A percentile compares a stretch with the other conserved stretches of the same genome.
Conservation (phyloP, 2,113 vertebrate species). For the Paramisgurnus dabryanus region DNA sequence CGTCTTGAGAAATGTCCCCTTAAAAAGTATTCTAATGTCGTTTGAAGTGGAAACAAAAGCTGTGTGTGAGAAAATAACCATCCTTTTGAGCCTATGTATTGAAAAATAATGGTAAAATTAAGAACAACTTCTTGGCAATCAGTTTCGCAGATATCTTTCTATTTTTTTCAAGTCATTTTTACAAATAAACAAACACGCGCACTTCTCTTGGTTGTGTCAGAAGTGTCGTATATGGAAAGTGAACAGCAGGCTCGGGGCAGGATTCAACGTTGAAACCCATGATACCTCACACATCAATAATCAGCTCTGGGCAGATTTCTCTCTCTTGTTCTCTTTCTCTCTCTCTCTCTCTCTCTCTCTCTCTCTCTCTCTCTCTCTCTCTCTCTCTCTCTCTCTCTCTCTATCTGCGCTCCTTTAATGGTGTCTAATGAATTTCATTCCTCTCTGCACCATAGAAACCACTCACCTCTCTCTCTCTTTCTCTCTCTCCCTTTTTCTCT, state of each 20-base stretch:
- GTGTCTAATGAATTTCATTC: slow-evolving; percentile 22
- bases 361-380: background rate
- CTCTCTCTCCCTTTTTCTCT: slow-evolving; percentile 26
- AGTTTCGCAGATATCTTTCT: background rate
- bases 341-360: slow-evolving; percentile 11
- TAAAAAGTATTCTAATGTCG: too few species aligned
- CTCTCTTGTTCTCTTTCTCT: slow-evolving; percentile 11
- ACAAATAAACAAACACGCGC: background rate
- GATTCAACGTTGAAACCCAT: slow-evolving; percentile 24
- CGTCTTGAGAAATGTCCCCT: too few species aligned
- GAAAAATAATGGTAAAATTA: too few species aligned
- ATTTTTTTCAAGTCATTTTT: too few species aligned
- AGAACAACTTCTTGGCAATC: background rate
- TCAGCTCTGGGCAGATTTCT: slow-evolving; percentile 30
- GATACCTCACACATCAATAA: slow-evolving; percentile 42
- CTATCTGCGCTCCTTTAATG: slow-evolving; percentile 28
- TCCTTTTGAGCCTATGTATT: too few species aligned
- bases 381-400: slow-evolving; percentile 22
- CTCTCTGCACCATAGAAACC: slow-evolving; percentile 30
- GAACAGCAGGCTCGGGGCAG: slow-evolving; percentile 32
- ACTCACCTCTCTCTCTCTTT: slow-evolving; percentile 26
- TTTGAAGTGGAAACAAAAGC: too few species aligned
- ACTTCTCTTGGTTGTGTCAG: background rate
- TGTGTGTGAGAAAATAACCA: too few species aligned
- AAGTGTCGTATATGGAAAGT: slow-evolving; percentile 9